Evolutionary conservation across 2,888 invertebrate species (phyloP).

Genomic region (Cheilosia variabilis): DNA sequence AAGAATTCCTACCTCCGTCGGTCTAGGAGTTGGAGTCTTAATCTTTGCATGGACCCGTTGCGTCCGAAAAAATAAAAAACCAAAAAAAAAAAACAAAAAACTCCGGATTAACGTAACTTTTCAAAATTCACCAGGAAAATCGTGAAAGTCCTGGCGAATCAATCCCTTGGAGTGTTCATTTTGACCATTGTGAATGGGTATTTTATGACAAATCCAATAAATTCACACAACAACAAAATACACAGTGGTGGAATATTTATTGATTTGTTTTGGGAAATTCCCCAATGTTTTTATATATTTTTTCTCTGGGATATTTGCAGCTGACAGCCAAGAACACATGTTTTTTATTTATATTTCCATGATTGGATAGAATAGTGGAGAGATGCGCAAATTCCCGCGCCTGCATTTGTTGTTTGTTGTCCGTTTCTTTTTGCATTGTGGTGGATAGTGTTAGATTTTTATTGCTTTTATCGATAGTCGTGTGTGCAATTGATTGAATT

Average conservation of each 20-base stretch:
- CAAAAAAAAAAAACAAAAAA: too few relatives aligned
- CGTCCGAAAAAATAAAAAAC: too few relatives aligned
- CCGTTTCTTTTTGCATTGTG: neutral
- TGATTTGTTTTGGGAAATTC: slow-evolving; percentile 62
- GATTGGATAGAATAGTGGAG: neutral
- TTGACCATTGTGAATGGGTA: slow-evolving; percentile 38
- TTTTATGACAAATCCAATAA: slow-evolving; percentile 51
- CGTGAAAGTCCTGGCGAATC: too few relatives aligned
- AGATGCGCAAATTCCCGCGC: slow-evolving; percentile 3
- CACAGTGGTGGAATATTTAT: slow-evolving; percentile 51
- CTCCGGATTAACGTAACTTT: too few relatives aligned
- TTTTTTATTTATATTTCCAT: slow-evolving; percentile 50
- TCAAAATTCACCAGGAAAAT: too few relatives aligned
- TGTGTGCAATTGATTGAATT: neutral
- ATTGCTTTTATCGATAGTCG: neutral
- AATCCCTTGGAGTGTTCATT: too few relatives aligned
- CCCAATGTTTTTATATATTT: neutral
- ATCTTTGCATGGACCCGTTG: too few relatives aligned
- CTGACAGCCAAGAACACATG: slow-evolving; percentile 43
- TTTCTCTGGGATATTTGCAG: slow-evolving; percentile 4
- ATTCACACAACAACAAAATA: slow-evolving; percentile 48
- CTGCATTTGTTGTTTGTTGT: neutral
- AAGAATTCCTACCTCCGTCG: too few relatives aligned
- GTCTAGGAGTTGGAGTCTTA: too few relatives aligned
- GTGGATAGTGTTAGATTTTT: neutral